Conservation (phyloP, 2,797 vertebrate species). For the Lithobates pipiens region DNA sequence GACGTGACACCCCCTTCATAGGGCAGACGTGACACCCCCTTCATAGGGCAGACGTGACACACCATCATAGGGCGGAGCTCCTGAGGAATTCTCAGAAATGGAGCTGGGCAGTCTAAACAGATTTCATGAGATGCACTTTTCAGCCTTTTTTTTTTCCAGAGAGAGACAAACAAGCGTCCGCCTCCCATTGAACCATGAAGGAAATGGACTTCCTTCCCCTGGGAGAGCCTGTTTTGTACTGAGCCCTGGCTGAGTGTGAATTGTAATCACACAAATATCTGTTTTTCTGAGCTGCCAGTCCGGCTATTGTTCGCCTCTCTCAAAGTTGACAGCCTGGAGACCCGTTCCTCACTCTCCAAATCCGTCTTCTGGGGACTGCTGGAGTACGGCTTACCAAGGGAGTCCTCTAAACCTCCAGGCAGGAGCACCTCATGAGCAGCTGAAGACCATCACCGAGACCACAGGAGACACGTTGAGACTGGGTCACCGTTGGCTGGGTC, state of each 20-base stretch:
- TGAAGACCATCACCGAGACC: not conserved
- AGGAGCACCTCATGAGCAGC: not conserved
- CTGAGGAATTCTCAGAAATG: no score
- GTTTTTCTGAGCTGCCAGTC: slow-evolving; percentile 25
- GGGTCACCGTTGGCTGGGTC: not conserved
- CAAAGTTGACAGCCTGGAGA: slow-evolving; percentile 3
- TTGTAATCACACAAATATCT: slow-evolving; percentile 28
- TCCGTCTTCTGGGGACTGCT: not conserved
- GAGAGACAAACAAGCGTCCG: slow-evolving; percentile 26
- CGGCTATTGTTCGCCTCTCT: slow-evolving; percentile 9
- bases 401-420: not conserved
- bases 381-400: not conserved
- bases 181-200: slow-evolving; percentile 12
- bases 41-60: no score
- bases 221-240: slow-evolving; percentile 34
- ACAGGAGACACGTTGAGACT: not conserved
- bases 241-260: slow-evolving; percentile 14
- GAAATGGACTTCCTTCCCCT: slow-evolving; percentile 33
- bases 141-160: slow-evolving; percentile 8
- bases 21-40: no score
- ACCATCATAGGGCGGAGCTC: no score
- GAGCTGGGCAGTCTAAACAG: not conserved
- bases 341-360: not conserved
- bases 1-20: no score
- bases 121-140: not conserved